Evolutionary conservation across 2,113 vertebrate genomes (phyloP), one percentile per base, ranked within the genome.

Genomic region (Melanotaenia duboulayi): DNA sequence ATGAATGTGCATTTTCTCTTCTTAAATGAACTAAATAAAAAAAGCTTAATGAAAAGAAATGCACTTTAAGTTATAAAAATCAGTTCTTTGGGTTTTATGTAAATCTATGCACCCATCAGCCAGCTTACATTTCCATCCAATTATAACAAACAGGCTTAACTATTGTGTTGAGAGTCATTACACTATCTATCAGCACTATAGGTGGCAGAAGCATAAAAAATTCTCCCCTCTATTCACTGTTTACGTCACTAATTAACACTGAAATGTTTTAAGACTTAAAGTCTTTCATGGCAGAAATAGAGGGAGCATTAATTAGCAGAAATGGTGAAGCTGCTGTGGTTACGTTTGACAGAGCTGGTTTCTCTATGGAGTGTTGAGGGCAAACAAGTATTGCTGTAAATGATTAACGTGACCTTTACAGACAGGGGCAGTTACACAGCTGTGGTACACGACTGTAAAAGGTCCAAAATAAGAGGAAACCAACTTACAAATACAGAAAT

Each of bases 211-310:
- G 17, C 52, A 32, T 56, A 32, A 75, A 68, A 81, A 37, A 65
- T 52, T 25, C 52, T 48, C 2, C 62, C 62, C 35, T 23, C 49
- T 76, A 78, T 76, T 87, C 74, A 78, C 63, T 69, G 63, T 76
- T 79, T 76, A 71, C 66, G 46, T n/a, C 17, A 75, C 51, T 79
- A 55, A 83, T 83, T 74, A 52, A 78, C 79, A 66, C 52, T 81
- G 54, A 80, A 69, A 69, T 35, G 35, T 73, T 60, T 60, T 44
- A 65, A 70, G 57, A 39, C 50, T 52, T 70, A 11, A 46, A 60
- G 71, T 19, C 10, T 20, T 51, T 19, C 20, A 46, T 61, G 37
- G 59, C 74, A 68, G 25, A 10, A 24, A 56, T 1, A 23, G 65
- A 50, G 24, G 2, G 35, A 65, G 65, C 19, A 28, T 35, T 55